Base-by-base conservation (phyloP, 2,888 invertebrate species). In the Ceramica pisi region DNA sequence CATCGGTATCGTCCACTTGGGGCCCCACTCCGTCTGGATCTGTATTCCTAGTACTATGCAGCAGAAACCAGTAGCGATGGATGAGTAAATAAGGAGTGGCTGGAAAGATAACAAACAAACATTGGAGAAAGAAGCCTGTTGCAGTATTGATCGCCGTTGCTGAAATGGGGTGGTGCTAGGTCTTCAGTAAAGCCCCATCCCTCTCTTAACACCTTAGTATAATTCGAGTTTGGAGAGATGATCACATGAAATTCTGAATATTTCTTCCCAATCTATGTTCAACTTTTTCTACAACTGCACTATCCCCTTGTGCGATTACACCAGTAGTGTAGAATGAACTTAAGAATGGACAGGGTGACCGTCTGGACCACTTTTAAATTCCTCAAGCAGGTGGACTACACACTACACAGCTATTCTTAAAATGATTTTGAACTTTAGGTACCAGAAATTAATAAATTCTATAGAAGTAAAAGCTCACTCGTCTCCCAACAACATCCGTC, bases 21-120 rank as follows among this genome's bases (percentile, higher is more conserved):
- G 93, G 0, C 90, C 94, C 92, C 92, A 94, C 21, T 90, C 87
- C 2, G 89, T 48, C 6, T 92, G 90, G 35, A 94, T 84, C 78
- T 93, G 94, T 0, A 88, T 80, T 0, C 93, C 94, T 10, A 93
- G 86, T 7, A 87, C 56, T 6, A 90, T 46, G 73, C 92, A 91
- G 82, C 87, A 88, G 0, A 88, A 16, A 0, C 89, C 90, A 0
- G 90, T 67, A 0, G 74, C 83, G 1, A 90, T 31, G 0, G 92
- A 93, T 0, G 91, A 86, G 68, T 86, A 88, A 60, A 93, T 89
- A 84, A 93, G 86, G 0, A 94, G 88, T 0, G 87, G 81, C 93
- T 94, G 87, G 9, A 89, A 87, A 59, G n/a, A n/a, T n/a, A n/a
- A n/a, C n/a, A n/a, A n/a, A n/a, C n/a, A n/a, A n/a, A n/a, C n/a